These are phyloP conservation scores for Turritopsis dohrnii DNA, from an alignment of 30 jellyfish, hydroid and myxozoan species.

Conservation along the genomic window DNA sequence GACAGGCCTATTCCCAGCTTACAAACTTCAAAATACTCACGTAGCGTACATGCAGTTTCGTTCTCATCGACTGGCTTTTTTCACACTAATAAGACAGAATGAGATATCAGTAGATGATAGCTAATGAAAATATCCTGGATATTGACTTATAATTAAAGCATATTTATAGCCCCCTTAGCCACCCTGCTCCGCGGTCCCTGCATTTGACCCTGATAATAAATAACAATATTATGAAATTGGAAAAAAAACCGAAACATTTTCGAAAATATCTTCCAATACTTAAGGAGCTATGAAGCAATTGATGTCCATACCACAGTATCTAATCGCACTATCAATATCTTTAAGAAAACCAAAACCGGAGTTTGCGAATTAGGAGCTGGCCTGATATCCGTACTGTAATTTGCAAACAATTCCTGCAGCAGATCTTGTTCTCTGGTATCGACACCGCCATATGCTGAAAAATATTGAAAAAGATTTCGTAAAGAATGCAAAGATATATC, in stretches of 20 bases:
- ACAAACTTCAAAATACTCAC: constrained; percentile 22
- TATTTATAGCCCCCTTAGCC: no score
- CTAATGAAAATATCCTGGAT: neutral
- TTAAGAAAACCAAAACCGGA: constrained; percentile 38
- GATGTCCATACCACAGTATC: constrained; percentile 47
- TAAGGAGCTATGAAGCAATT: no score
- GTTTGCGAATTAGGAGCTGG: neutral
- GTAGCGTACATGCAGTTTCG: constrained; percentile 47
- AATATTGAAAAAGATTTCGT: neutral
- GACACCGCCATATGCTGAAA: constrained; percentile 14
- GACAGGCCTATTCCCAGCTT: no score
- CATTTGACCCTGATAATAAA: no score
- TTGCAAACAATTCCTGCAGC: neutral
- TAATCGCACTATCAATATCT: constrained; percentile 37
- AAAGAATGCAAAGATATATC: no score
- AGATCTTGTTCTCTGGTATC: constrained; percentile 19
- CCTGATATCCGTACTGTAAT: constrained; percentile 29
- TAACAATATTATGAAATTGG: no score
- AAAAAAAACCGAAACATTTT: no score
- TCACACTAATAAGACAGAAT: constrained; percentile 37
- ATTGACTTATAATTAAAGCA: no score
- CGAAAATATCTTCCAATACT: no score
- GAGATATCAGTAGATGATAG: neutral
- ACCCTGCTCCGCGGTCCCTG: no score
- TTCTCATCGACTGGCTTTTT: constrained; percentile 54